Percentiles rank a stretch among this genome's conserved stretches.
These are phyloP conservation scores for Atrichornis clamosus DNA, from an alignment of 2,113 vertebrate genomes.

Conservation along the genomic window DNA sequence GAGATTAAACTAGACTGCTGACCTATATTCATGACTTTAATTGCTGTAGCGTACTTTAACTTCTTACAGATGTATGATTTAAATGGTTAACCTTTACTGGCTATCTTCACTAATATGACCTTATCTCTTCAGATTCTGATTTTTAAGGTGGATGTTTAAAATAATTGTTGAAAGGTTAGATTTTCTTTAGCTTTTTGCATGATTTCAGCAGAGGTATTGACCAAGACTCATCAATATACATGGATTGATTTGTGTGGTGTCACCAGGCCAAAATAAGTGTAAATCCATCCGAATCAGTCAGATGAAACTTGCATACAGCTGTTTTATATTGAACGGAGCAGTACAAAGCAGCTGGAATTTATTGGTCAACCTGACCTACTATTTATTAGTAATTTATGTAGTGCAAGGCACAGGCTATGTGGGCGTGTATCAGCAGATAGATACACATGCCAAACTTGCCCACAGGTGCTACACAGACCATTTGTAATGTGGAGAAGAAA, in stretches of 20 bases:
- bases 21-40: slow-evolving; percentile 54
- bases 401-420: neutral
- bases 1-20: slow-evolving; percentile 47
- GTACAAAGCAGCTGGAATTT: slow-evolving; percentile 30
- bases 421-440: neutral
- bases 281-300: slow-evolving; percentile 1
- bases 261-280: neutral
- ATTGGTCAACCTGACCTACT: neutral
- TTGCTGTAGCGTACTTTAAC: slow-evolving; percentile 48
- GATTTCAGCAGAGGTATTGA: neutral
- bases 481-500: neutral
- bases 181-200: neutral
- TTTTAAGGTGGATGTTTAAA: neutral
- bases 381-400: slow-evolving; percentile 42
- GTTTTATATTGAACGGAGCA: neutral
- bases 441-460: neutral
- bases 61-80: slow-evolving; percentile 56
- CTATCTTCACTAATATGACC: slow-evolving; percentile 25
- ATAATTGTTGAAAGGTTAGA: slow-evolving; percentile 2
- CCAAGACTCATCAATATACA: neutral
- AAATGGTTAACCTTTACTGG: neutral
- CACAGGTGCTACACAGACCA: neutral
- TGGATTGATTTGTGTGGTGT: neutral
- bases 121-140: slow-evolving; percentile 40
- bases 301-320: slow-evolving; percentile 1